Base-by-base conservation (phyloP, 2,113 vertebrate species). In the Eurystomus gularis region DNA sequence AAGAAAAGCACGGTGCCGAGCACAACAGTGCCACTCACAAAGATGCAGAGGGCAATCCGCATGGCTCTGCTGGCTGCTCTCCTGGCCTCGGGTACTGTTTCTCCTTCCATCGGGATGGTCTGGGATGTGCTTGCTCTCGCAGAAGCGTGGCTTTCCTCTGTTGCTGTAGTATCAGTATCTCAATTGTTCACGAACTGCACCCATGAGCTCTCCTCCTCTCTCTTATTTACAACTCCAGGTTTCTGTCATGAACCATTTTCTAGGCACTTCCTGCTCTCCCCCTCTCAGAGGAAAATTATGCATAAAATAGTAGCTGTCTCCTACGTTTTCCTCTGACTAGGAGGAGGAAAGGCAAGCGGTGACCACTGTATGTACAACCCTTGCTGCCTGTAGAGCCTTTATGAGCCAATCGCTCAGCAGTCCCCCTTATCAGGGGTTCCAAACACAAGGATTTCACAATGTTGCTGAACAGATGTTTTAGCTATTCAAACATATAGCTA, bases 1-100 rank as follows among this genome's bases (percentile, higher is more conserved):
- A 98, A 71, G 94, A 98, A 96, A 42, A 99, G 98, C 2, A 92
- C 33, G 0, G 95, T 94, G 58, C 97, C 97, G 68, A 99, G 98
- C 26, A 97, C 97, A 35, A 97, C 51, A 16, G 98, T 98, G 81
- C 96, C 90, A n/a, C 95, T 97, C 28, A 98, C 49, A 15, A 98
- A 98, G 70, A 98, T 24, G 0, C 75, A 97, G 17, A 99, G 98
- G 58, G 97, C 97, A 2, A 98, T 94, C 48, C 94, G 97, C 6
- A 96, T 96, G 81, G 95, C 94, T 96, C 91, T 98, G 96, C 73
- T 93, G 86, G 91, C 80, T 20, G 51, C 58, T 94, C 90, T 98
- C 71, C 88, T 66, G 20, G 90, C 46, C 46, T 86, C 93, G 4
- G 97, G 91, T 64, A 61, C 97, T 1, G 94, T 39, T 64, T 98